A percentile compares a stretch with the other conserved stretches of the same genome.
These are phyloP conservation scores for Araneus ventricosus DNA, from an alignment of 1,140 invertebrate species.

Conservation along the genomic window DNA sequence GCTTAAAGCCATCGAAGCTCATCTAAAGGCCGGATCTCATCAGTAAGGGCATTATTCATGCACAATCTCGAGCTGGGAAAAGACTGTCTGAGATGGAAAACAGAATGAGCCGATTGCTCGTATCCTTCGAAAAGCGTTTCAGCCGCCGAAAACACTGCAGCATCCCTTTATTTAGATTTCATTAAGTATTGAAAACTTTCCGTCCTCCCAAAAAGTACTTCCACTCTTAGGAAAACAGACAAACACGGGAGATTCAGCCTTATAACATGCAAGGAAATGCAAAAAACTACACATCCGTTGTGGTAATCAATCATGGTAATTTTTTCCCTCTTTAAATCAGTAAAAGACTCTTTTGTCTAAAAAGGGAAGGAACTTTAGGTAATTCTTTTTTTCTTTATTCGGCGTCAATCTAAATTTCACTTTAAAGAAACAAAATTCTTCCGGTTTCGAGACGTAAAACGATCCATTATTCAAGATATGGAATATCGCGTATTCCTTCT, in stretches of 20 bases:
- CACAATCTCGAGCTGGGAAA: background rate
- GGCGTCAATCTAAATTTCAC: conserved; percentile 48
- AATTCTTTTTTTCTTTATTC: background rate
- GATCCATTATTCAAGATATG: conserved; percentile 69
- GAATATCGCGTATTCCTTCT: conserved; percentile 12
- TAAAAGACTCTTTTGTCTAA: conserved; percentile 27
- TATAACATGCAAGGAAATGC: background rate
- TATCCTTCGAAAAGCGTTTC: background rate
- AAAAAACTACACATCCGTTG: background rate
- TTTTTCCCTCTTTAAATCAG: conserved; percentile 37
- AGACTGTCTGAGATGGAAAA: background rate
- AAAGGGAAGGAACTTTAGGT: conserved; percentile 18
- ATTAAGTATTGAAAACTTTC: conserved; percentile 54
- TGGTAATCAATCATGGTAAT: conserved; percentile 67
- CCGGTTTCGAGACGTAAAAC: background rate
- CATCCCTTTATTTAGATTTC: conserved; percentile 25
- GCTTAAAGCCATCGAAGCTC: too few relatives aligned
- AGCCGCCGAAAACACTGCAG: background rate
- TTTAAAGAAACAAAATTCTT: conserved; percentile 39
- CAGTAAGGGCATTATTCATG: background rate
- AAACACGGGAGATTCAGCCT: background rate
- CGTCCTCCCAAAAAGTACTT: background rate
- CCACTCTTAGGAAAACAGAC: background rate
- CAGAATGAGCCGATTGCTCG: background rate
- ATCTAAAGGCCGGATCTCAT: background rate